These are phyloP conservation scores for Pangasius larnaudii DNA, from an alignment of 2,797 vertebrate species.

Conservation along the genomic window DNA sequence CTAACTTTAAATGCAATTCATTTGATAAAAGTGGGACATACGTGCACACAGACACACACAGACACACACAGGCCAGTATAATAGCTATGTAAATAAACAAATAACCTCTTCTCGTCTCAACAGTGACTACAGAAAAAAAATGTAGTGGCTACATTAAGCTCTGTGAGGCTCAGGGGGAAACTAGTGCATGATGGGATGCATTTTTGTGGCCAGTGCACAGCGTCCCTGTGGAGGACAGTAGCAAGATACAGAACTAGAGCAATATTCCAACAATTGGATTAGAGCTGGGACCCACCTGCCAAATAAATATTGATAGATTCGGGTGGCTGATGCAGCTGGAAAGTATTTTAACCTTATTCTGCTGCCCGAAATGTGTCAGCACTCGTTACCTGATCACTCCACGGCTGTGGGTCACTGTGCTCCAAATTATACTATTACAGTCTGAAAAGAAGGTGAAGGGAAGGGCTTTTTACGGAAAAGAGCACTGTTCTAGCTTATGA, in stretches of 20 bases:
- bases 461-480: background rate
- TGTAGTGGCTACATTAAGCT: background rate
- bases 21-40: background rate
- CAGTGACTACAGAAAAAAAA: background rate
- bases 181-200: conserved; percentile 3
- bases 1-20: background rate
- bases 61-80: background rate
- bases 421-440: conserved; percentile 45
- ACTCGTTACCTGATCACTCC: conserved; percentile 21
- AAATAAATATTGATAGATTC: conserved; percentile 42
- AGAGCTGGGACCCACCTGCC: conserved; percentile 28
- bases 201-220: conserved; percentile 5
- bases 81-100: background rate
- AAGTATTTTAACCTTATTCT: conserved; percentile 38
- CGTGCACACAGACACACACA: background rate
- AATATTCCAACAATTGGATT: conserved; percentile 38
- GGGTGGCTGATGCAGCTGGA: conserved; percentile 25
- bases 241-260: conserved; percentile 16
- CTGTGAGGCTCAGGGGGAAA: background rate
- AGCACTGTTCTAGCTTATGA: conserved; percentile 37
- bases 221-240: conserved; percentile 11
- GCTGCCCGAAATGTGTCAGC: conserved; percentile 54
- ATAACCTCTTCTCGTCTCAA: background rate
- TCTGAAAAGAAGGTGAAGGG: background rate
- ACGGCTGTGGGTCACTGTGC: conserved; percentile 35